Percentiles rank a stretch among this genome's conserved stretches.
Evolutionary conservation across 2,113 vertebrate species (phyloP).

Genomic region (Platycercus adscitus): DNA sequence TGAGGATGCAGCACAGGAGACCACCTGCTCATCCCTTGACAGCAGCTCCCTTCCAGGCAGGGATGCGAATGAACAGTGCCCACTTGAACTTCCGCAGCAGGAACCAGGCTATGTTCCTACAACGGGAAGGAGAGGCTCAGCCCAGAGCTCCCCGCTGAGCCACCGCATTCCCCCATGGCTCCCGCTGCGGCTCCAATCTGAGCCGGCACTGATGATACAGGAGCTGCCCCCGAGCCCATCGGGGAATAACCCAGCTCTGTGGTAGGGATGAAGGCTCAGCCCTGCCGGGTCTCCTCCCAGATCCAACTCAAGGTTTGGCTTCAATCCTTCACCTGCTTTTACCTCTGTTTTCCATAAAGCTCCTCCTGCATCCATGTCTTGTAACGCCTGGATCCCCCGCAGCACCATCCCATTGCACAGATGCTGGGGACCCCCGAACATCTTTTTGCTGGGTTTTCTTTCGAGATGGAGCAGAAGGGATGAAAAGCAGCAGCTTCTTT

Average conservation of each 20-base stretch:
- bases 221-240: fast-evolving
- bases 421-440: fast-evolving
- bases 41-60: not conserved
- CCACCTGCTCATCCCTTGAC: not conserved
- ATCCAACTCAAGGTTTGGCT: not conserved
- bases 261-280: not conserved
- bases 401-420: not conserved
- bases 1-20: not conserved
- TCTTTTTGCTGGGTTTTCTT: not conserved
- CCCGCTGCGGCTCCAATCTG: not conserved
- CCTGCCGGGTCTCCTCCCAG: not conserved
- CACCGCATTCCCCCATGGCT: not conserved
- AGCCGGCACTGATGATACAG: fast-evolving
- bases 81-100: not conserved
- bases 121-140: not conserved
- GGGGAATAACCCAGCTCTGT: not conserved
- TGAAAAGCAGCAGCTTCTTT: not conserved
- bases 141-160: not conserved
- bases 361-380: not conserved
- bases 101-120: fast-evolving
- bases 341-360: fast-evolving
- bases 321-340: not conserved
- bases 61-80: fast-evolving
- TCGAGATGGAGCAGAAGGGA: not conserved
- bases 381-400: fast-evolving